These are phyloP conservation scores for Cydia splendana DNA, from an alignment of 1,140 invertebrate species.

Conservation along the genomic window DNA sequence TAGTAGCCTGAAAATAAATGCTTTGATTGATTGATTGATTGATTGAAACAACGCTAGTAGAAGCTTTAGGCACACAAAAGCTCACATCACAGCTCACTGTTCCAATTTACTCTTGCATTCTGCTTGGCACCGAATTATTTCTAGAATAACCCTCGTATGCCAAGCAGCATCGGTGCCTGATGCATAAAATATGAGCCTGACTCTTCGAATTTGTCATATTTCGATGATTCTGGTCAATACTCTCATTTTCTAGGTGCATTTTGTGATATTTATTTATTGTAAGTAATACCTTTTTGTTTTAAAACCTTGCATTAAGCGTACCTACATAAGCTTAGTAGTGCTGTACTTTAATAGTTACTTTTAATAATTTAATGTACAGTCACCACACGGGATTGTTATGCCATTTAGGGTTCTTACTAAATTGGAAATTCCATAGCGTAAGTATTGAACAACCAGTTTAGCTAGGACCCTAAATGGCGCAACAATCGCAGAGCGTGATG, in stretches of 20 bases:
- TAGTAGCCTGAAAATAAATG: too few relatives aligned
- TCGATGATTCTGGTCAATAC: constrained; percentile 19
- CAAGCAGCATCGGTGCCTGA: constrained; percentile 14
- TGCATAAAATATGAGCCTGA: constrained; percentile 29
- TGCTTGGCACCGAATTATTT: constrained; percentile 27
- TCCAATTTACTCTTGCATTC: constrained; percentile 1
- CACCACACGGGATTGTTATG: too few relatives aligned
- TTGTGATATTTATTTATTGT: background rate
- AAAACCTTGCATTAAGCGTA: background rate
- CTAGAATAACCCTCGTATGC: constrained; percentile 24
- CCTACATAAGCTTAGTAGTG: background rate
- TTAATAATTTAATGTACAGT: too few relatives aligned
- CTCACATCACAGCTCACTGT: constrained; percentile 9
- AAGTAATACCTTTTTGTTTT: background rate
- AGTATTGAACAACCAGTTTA: too few relatives aligned
- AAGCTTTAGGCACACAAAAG: background rate
- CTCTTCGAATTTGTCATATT: constrained; percentile 32
- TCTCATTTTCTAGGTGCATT: background rate
- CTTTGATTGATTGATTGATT: too few relatives aligned
- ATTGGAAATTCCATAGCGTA: too few relatives aligned
- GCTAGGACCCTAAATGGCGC: too few relatives aligned
- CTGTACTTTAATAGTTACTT: too few relatives aligned
- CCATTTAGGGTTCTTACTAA: too few relatives aligned
- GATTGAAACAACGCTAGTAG: background rate
- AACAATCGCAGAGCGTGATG: too few relatives aligned